Percentiles rank a stretch among this genome's conserved stretches.
These are phyloP conservation scores for Edolisoma coerulescens DNA, from an alignment of 2,113 vertebrate genomes.

Conservation along the genomic window DNA sequence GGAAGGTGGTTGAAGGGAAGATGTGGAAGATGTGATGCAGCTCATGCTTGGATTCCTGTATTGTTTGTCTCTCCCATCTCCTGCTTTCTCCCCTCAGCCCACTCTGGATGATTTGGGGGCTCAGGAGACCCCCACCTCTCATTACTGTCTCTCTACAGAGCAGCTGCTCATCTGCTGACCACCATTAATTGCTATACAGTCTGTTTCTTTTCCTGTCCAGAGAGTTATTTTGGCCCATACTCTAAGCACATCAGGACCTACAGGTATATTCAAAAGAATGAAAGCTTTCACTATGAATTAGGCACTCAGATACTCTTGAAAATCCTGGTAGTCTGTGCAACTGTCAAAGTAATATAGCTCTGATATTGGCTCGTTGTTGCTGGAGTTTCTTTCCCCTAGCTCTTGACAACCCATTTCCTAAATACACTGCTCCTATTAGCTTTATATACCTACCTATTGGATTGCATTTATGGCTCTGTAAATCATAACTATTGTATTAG, in stretches of 20 bases:
- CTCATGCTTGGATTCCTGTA: not conserved
- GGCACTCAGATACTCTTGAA: not conserved
- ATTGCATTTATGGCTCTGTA: not conserved
- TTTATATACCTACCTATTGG: not conserved
- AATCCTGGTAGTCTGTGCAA: not conserved
- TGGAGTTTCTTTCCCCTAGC: not conserved
- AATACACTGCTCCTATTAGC: not conserved
- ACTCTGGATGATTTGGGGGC: not conserved
- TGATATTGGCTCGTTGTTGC: not conserved
- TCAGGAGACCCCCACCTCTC: not conserved
- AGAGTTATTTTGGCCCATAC: not conserved
- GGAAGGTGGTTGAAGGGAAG: not conserved
- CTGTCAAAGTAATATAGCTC: not conserved
- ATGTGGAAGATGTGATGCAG: not conserved
- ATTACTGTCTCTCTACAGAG: not conserved
- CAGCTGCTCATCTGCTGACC: not conserved
- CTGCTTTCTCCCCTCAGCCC: not conserved
- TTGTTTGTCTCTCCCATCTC: not conserved
- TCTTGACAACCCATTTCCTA: not conserved
- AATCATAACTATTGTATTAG: not conserved
- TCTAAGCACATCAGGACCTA: not conserved
- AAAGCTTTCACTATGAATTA: not conserved
- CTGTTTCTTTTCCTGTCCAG: not conserved
- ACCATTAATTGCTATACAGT: not conserved
- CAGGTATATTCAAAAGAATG: not conserved